phyloP scores from a whole-genome alignment of 1,140 invertebrate species.

The roundworm (Caenorhabditis elegans) region DNA sequence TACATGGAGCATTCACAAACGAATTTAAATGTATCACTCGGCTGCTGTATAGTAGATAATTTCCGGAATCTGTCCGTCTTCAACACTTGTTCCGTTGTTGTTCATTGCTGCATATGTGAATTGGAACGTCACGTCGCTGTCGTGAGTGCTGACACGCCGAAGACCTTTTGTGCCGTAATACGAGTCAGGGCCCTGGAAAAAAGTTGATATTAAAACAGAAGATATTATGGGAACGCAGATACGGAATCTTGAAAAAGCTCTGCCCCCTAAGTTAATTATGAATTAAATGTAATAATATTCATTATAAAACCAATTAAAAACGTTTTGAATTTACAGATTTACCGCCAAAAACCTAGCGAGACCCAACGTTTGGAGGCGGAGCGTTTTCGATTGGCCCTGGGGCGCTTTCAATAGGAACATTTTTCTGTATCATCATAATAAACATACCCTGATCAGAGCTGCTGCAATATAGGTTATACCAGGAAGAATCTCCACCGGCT shows the following conservation, averaged over 20 bases:
- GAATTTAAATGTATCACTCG: not conserved
- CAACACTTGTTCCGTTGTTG: conserved; percentile 85
- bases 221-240: too few relatives aligned
- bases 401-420: too few relatives aligned
- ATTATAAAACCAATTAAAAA: too few relatives aligned
- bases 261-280: too few relatives aligned
- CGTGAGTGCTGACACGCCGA: conserved; percentile 76
- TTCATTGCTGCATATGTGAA: conserved; percentile 83
- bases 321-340: too few relatives aligned
- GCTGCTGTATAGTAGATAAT: conserved; percentile 76
- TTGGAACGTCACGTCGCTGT: conserved; percentile 77
- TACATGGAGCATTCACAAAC: too few relatives aligned
- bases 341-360: too few relatives aligned
- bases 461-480: conserved; percentile 82
- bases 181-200: conserved; percentile 79
- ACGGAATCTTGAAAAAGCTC: too few relatives aligned
- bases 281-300: too few relatives aligned
- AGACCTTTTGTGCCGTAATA: conserved; percentile 83
- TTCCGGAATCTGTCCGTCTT: conserved; percentile 86
- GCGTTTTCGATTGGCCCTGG: too few relatives aligned
- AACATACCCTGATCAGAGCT: conserved; percentile 77
- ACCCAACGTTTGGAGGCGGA: too few relatives aligned
- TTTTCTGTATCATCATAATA: conserved; percentile 8
- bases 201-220: too few relatives aligned
- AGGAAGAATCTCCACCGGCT: conserved; percentile 80